phyloP scores from a whole-genome alignment of 2,113 vertebrate genomes.

The Craseonycteris thonglongyai region DNA sequence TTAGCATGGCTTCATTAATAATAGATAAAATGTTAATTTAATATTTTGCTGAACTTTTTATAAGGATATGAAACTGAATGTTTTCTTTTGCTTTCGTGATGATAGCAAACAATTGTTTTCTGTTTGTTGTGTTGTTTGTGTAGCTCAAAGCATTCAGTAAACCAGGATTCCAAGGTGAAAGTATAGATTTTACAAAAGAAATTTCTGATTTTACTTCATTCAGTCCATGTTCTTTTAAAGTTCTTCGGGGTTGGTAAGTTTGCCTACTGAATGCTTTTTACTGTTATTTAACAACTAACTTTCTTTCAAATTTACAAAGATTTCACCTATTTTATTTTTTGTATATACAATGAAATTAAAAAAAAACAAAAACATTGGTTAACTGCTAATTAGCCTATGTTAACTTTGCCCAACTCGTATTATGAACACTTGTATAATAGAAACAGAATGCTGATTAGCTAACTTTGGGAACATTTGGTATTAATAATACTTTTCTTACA shows the following conservation, averaged over 20 bases:
- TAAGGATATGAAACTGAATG: neutral
- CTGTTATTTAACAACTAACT: neutral
- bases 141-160: slow-evolving; percentile 87
- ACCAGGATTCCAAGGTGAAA: slow-evolving; percentile 81
- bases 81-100: slow-evolving; percentile 29
- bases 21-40: neutral
- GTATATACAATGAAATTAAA: neutral
- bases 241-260: slow-evolving; percentile 88
- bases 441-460: neutral
- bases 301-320: neutral
- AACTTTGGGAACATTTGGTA: neutral
- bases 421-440: neutral
- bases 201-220: slow-evolving; percentile 78
- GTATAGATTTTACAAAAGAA: slow-evolving; percentile 81
- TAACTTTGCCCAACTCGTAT: neutral
- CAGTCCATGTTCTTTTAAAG: slow-evolving; percentile 84
- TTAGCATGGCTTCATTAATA: neutral
- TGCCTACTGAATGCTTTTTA: slow-evolving; percentile 29
- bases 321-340: neutral
- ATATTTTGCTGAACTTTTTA: neutral
- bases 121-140: slow-evolving; percentile 69
- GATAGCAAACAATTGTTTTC: slow-evolving; percentile 51
- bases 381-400: neutral
- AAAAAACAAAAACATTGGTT: neutral
- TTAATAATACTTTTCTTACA: neutral